Percentiles rank a stretch among this genome's conserved stretches.
These are phyloP conservation scores for Meteorus sp. DNA, from an alignment of 1,140 invertebrate genomes.

Conservation along the genomic window DNA sequence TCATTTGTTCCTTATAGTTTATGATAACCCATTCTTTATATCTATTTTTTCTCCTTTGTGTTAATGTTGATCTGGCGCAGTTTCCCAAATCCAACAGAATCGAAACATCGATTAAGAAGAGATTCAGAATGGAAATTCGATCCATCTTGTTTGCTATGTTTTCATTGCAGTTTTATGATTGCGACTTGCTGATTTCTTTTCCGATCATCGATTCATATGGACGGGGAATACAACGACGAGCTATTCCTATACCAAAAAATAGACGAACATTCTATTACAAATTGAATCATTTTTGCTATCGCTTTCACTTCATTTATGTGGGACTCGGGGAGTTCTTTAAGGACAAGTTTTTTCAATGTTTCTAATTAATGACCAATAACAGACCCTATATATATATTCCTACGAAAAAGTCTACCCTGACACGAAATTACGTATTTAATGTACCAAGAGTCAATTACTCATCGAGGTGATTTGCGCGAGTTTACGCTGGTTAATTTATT, in stretches of 20 bases:
- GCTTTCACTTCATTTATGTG: conserved; percentile 4
- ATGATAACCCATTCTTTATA: conserved; percentile 24
- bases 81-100: conserved; percentile 5
- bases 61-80: conserved; percentile 6
- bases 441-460: conserved; percentile 61
- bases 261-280: conserved; percentile 31
- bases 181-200: too few relatives aligned
- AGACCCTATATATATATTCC: conserved; percentile 52
- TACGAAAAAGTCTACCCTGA: conserved; percentile 62
- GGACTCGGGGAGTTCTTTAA: conserved; percentile 1
- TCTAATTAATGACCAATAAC: conserved; percentile 43
- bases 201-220: conserved; percentile 5
- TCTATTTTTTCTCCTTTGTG: conserved; percentile 17
- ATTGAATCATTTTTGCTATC: conserved; percentile 22
- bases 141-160: too few relatives aligned
- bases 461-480: conserved; percentile 40
- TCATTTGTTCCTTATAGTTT: conserved; percentile 26
- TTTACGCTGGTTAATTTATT: not conserved
- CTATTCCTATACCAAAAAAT: conserved; percentile 26
- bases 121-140: too few relatives aligned
- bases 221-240: conserved; percentile 4
- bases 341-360: conserved; percentile 18
- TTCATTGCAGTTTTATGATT: too few relatives aligned
- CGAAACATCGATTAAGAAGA: not conserved
- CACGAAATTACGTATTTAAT: conserved; percentile 64